Conservation (phyloP, 2,113 vertebrate genomes). For the Pluvialis apricaria region DNA sequence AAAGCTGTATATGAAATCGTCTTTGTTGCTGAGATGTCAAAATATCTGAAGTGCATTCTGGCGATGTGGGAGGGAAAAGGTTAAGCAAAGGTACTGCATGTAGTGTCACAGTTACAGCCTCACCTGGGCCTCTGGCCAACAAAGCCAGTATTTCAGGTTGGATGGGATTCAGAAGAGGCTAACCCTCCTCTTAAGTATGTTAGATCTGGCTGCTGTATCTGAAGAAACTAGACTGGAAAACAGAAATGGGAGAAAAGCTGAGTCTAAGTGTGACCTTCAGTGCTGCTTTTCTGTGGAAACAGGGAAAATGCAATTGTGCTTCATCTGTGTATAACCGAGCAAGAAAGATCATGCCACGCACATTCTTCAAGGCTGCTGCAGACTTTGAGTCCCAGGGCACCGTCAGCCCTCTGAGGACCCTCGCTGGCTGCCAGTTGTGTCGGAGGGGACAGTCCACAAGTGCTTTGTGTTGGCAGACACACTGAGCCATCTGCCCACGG, state of each 20-base stretch:
- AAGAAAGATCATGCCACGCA: accelerated
- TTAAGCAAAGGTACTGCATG: slow-evolving; percentile 59
- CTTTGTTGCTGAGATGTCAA: neutral
- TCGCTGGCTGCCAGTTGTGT: neutral
- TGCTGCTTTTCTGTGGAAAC: neutral
- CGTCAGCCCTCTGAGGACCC: neutral
- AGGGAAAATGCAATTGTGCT: neutral
- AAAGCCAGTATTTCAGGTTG: slow-evolving; percentile 78
- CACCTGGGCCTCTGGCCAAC: slow-evolving; percentile 59
- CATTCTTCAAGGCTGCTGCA: neutral
- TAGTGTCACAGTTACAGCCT: slow-evolving; percentile 38
- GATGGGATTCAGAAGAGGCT: slow-evolving; percentile 62
- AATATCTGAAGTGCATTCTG: neutral
- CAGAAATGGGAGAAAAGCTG: neutral
- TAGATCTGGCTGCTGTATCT: slow-evolving; percentile 31
- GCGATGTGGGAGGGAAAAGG: slow-evolving; percentile 53
- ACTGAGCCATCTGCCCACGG: neutral
- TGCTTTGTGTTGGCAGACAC: neutral
- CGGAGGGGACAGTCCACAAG: neutral
- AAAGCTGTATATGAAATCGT: neutral
- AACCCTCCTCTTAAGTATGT: slow-evolving; percentile 56
- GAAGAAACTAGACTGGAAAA: slow-evolving; percentile 21
- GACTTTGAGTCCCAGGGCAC: neutral
- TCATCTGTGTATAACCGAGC: neutral
- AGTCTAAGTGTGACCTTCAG: neutral